phyloP scores from a whole-genome alignment of 2,797 vertebrate genomes.

The Lerista edwardsae region DNA sequence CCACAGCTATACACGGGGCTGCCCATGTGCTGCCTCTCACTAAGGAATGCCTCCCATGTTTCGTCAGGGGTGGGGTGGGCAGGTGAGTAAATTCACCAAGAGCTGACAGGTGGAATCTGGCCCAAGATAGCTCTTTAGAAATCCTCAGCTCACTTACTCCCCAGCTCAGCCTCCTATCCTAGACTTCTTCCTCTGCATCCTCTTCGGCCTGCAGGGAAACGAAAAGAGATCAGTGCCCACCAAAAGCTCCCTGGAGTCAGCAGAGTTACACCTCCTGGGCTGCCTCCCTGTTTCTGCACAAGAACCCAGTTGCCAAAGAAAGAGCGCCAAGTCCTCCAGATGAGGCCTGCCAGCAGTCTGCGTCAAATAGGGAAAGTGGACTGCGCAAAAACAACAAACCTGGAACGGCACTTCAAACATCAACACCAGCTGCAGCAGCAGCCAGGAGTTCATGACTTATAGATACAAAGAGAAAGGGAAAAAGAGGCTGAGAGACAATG shows the following conservation, averaged over 20 bases:
- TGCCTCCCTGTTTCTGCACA: too few relatives aligned
- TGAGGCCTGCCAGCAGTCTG: not conserved
- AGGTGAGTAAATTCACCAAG: not conserved
- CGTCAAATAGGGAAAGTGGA: not conserved
- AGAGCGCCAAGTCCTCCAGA: too few relatives aligned
- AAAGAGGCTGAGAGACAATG: not conserved
- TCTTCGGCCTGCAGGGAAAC: constrained; percentile 68
- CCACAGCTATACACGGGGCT: too few relatives aligned
- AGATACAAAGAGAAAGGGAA: too few relatives aligned
- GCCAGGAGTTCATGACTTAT: not conserved
- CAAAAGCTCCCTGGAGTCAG: constrained; percentile 20
- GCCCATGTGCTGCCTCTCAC: too few relatives aligned
- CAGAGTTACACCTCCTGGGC: not conserved
- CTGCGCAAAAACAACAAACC: not conserved
- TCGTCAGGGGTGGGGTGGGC: too few relatives aligned
- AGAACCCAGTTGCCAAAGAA: too few relatives aligned
- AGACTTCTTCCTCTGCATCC: constrained; percentile 64
- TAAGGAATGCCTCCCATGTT: too few relatives aligned
- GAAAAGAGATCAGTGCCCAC: constrained; percentile 50
- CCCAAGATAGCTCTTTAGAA: constrained; percentile 12
- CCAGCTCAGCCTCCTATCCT: constrained; percentile 59
- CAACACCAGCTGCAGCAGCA: not conserved
- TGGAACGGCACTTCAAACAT: not conserved
- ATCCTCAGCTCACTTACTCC: constrained; percentile 66
- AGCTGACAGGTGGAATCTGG: constrained; percentile 43